phyloP scores from a whole-genome alignment of 2,113 vertebrate species.

The Nesoenas mayeri region DNA sequence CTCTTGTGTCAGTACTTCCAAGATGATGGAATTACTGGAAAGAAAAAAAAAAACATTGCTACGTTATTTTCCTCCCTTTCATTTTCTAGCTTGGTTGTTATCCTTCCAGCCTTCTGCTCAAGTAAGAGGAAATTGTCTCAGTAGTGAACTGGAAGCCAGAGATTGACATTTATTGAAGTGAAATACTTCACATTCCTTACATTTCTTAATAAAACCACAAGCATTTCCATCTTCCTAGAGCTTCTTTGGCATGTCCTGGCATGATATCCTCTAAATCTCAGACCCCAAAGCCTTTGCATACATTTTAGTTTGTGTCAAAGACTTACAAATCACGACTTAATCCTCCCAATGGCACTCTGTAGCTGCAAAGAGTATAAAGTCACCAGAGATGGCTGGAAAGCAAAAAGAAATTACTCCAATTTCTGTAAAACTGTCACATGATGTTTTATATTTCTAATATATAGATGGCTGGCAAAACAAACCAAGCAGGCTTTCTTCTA shows the following conservation, averaged over 20 bases:
- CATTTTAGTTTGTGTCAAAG: not conserved
- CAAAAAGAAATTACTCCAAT: not conserved
- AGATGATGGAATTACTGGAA: not conserved
- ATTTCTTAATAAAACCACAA: slow-evolving; percentile 46
- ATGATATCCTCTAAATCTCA: not conserved
- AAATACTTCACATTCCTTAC: not conserved
- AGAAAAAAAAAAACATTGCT: not conserved
- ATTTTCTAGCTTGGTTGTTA: not conserved
- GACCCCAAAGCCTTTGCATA: not conserved
- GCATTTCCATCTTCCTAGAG: slow-evolving; percentile 16
- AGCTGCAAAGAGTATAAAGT: not conserved
- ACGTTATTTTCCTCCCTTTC: not conserved
- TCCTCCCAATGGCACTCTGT: not conserved
- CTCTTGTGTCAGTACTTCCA: not conserved
- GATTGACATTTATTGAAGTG: not conserved
- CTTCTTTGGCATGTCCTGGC: slow-evolving; percentile 18
- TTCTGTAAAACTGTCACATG: not conserved
- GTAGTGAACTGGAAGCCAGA: not conserved
- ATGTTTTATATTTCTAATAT: not conserved
- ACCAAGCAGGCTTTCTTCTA: not conserved
- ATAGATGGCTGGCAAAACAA: not conserved
- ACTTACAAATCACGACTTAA: not conserved
- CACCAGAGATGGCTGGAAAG: not conserved
- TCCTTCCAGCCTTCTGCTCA: not conserved
- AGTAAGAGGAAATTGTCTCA: slow-evolving; percentile 52